Evolutionary conservation across 2,797 vertebrate genomes (phyloP).

Genomic region (Pseudotriccus pelzelni): DNA sequence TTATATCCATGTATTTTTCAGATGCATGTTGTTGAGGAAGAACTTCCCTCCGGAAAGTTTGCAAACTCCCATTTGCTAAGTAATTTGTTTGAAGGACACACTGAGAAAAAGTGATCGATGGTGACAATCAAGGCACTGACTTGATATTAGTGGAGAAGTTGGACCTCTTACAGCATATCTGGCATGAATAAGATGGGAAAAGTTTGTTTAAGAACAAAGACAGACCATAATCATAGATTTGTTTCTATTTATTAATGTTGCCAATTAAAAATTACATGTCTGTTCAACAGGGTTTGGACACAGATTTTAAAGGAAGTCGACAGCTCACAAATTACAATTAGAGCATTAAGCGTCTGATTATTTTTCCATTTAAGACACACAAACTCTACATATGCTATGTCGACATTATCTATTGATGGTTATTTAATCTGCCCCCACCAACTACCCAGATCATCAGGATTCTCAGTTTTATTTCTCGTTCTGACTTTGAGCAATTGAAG

Average conservation of each 20-base stretch:
- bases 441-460: not conserved
- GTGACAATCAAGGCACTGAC: not conserved
- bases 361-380: not conserved
- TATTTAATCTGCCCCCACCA: not conserved
- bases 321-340: not conserved
- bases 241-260: slow-evolving; percentile 29
- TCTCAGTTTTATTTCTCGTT: not conserved
- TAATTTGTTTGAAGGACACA: not conserved
- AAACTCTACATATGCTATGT: not conserved
- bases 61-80: not conserved
- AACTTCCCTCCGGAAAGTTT: not conserved
- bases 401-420: not conserved
- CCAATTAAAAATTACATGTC: not conserved
- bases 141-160: not conserved
- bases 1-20: not conserved
- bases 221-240: not conserved
- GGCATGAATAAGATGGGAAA: not conserved
- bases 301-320: not conserved
- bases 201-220: not conserved
- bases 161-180: not conserved
- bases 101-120: not conserved
- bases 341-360: not conserved
- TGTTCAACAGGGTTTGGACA: not conserved
- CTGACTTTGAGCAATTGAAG: not conserved
- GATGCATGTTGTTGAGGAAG: not conserved